These are phyloP conservation scores for Bombus ignitus DNA, from an alignment of 1,140 invertebrate species.

Conservation along the genomic window DNA sequence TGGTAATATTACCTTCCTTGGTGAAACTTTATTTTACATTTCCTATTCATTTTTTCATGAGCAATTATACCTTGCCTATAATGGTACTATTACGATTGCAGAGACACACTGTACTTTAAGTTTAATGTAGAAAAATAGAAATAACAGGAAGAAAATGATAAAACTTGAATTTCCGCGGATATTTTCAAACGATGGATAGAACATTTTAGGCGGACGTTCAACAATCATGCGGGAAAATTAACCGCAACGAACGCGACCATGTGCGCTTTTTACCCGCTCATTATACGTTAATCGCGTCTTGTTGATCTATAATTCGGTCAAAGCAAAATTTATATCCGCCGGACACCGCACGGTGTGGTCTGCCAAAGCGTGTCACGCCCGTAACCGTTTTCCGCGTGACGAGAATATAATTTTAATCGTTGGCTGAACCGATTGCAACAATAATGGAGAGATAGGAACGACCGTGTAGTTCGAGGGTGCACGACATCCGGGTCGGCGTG, in stretches of 20 bases:
- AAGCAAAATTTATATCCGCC: neutral
- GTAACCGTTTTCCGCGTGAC: slow-evolving; percentile 6
- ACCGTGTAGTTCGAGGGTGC: neutral
- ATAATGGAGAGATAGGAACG: neutral
- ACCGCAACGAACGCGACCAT: neutral
- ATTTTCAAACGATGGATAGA: neutral
- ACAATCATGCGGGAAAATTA: neutral
- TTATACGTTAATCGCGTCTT: slow-evolving; percentile 8
- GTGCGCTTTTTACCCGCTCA: neutral
- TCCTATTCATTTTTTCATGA: too few species aligned
- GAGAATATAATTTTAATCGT: slow-evolving; percentile 17
- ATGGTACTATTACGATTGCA: too few species aligned
- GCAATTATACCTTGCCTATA: too few species aligned
- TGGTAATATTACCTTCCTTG: too few species aligned
- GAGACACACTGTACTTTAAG: too few species aligned
- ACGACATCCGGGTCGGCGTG: neutral
- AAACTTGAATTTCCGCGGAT: neutral
- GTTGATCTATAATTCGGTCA: slow-evolving; percentile 23
- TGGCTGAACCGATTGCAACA: neutral
- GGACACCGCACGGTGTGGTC: neutral
- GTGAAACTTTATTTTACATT: too few species aligned
- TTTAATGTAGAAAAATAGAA: too few species aligned
- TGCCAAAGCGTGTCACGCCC: slow-evolving; percentile 18
- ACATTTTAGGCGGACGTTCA: neutral
- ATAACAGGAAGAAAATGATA: too few species aligned